Percentiles rank a stretch among this genome's conserved stretches.
These are phyloP conservation scores for Spisula subtruncata DNA, from an alignment of 2,888 invertebrate genomes.

Conservation along the genomic window DNA sequence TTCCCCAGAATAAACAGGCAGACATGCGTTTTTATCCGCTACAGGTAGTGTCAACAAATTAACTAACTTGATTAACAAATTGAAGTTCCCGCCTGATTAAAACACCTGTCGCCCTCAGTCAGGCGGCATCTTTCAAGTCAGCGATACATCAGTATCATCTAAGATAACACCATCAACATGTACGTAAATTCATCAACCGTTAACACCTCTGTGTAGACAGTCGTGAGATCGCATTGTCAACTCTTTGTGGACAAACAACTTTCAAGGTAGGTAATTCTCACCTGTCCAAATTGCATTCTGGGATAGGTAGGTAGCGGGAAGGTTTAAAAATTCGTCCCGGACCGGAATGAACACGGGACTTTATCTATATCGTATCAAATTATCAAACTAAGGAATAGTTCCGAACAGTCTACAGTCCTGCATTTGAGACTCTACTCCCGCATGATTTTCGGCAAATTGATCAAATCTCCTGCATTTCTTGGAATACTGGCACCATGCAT, in stretches of 20 bases:
- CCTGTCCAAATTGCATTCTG: conserved; percentile 61
- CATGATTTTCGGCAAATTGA: no score
- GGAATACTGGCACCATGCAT: no score
- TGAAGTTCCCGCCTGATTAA: conserved; percentile 50
- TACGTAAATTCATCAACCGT: conserved; percentile 21
- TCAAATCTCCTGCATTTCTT: no score
- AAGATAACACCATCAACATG: neutral
- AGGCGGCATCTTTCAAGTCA: conserved; percentile 44
- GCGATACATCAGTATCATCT: conserved; percentile 30
- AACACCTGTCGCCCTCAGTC: conserved; percentile 46
- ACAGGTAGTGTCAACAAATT: conserved; percentile 21
- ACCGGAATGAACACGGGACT: neutral
- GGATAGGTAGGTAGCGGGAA: conserved; percentile 33
- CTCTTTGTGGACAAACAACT: conserved; percentile 36
- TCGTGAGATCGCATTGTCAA: conserved; percentile 40
- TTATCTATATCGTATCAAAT: no score
- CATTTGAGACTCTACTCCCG: no score
- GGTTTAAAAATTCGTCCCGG: conserved; percentile 27
- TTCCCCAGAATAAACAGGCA: neutral
- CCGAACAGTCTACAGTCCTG: no score
- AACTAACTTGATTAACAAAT: neutral
- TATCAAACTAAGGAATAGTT: no score
- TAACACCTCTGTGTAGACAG: conserved; percentile 23
- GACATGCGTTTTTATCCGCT: neutral
- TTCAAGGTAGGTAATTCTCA: conserved; percentile 67